Conservation (phyloP, 2,113 vertebrate genomes). For the Erinaceus europaeus region DNA sequence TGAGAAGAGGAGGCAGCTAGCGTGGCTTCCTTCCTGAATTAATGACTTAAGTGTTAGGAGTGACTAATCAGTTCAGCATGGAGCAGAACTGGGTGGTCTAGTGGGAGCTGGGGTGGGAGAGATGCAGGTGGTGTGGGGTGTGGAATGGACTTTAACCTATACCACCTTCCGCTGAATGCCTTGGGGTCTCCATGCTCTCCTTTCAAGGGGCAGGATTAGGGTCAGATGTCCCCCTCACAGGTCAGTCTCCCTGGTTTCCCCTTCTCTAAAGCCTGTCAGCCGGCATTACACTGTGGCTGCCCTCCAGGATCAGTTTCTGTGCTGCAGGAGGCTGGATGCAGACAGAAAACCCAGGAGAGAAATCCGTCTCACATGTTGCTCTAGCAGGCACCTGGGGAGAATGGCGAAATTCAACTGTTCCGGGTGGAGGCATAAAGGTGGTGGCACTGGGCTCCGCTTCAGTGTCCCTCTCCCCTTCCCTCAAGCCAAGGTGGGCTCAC, state of each 20-base stretch:
- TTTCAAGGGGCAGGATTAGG: neutral
- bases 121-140: neutral
- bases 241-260: neutral
- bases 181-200: neutral
- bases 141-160: neutral
- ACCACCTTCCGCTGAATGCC: neutral
- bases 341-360: neutral
- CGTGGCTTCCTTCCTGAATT: slow-evolving; percentile 69
- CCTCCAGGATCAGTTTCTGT: too few relatives aligned
- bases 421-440: neutral
- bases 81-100: slow-evolving; percentile 32
- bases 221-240: neutral
- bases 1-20: slow-evolving; percentile 49
- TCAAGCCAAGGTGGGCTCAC: too few relatives aligned
- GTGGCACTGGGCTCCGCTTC: too few relatives aligned
- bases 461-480: too few relatives aligned
- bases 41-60: slow-evolving; percentile 47
- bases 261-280: neutral
- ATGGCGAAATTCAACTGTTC: neutral
- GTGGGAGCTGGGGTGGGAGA: neutral
- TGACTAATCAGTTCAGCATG: slow-evolving; percentile 43
- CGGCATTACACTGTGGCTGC: too few relatives aligned
- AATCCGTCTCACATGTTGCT: too few relatives aligned
- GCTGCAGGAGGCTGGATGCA: too few relatives aligned
- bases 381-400: neutral